Evolutionary conservation across 2,797 vertebrate species (phyloP).

Genomic region (Otolemur crassicaudatus): DNA sequence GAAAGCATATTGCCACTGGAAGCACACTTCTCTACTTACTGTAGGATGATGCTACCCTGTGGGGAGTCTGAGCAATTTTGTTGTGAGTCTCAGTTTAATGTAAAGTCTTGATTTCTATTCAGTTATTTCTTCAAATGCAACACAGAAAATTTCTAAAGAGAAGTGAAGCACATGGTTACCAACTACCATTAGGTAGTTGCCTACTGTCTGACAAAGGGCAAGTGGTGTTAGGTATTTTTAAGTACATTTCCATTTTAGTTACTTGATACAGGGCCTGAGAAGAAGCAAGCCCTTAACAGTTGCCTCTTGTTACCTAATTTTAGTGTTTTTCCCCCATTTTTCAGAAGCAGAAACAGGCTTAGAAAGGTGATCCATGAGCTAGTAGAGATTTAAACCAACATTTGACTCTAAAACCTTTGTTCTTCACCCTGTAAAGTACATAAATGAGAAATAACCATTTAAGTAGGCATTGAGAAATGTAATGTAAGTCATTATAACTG

Average conservation of each 20-base stretch:
- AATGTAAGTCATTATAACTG: background rate
- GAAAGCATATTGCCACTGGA: background rate
- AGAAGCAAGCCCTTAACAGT: background rate
- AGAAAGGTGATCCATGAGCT: background rate
- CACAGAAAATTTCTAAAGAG: background rate
- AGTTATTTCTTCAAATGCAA: constrained; percentile 7
- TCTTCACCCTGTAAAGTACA: background rate
- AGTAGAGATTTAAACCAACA: background rate
- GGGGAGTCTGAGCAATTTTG: background rate
- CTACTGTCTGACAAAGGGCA: background rate
- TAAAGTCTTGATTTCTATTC: constrained; percentile 16
- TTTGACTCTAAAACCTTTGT: background rate
- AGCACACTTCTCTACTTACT: background rate
- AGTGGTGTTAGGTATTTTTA: background rate
- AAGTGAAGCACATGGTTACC: background rate
- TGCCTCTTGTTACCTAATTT: background rate
- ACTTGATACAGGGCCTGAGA: background rate
- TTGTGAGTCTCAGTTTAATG: background rate
- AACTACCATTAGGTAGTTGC: background rate
- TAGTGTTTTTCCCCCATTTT: background rate
- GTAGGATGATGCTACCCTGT: background rate
- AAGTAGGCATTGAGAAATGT: background rate
- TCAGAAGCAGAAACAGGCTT: background rate
- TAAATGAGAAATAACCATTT: constrained; percentile 2
- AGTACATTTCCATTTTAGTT: background rate